A percentile compares a stretch with the other conserved stretches of the same genome.
These are phyloP conservation scores for Forbesichthys papilliferus DNA, from an alignment of 2,113 vertebrate species.

Conservation along the genomic window DNA sequence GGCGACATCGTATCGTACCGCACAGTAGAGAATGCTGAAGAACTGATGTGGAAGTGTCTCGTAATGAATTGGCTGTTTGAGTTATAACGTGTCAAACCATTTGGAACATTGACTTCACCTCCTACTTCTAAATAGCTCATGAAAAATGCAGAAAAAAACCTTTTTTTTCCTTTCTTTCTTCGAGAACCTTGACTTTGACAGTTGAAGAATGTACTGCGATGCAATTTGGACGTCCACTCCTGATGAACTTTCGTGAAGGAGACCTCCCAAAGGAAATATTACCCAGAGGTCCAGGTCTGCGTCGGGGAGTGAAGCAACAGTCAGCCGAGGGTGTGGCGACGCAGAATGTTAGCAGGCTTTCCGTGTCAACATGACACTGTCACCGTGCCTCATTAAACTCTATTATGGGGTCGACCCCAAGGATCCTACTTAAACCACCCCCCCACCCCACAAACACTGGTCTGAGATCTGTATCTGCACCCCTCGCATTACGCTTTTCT, in stretches of 20 bases:
- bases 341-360: not conserved
- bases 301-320: too few relatives aligned
- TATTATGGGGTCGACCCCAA: not conserved
- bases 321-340: not conserved
- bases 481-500: not conserved
- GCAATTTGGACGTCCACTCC: too few relatives aligned
- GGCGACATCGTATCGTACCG: not conserved
- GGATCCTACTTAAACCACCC: not conserved
- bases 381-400: constrained; percentile 6
- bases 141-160: too few relatives aligned
- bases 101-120: too few relatives aligned
- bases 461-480: not conserved
- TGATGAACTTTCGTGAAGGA: too few relatives aligned
- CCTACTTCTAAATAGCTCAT: too few relatives aligned
- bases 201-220: too few relatives aligned
- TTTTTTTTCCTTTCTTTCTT: too few relatives aligned
- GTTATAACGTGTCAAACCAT: too few relatives aligned
- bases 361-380: constrained; percentile 3
- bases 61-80: too few relatives aligned
- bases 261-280: not conserved
- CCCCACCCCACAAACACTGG: not conserved
- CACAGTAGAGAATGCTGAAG: not conserved
- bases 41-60: not conserved
- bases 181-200: too few relatives aligned
- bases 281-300: too few relatives aligned